phyloP scores from a whole-genome alignment of 2,113 vertebrate genomes.

The Cygnus buccinator region DNA sequence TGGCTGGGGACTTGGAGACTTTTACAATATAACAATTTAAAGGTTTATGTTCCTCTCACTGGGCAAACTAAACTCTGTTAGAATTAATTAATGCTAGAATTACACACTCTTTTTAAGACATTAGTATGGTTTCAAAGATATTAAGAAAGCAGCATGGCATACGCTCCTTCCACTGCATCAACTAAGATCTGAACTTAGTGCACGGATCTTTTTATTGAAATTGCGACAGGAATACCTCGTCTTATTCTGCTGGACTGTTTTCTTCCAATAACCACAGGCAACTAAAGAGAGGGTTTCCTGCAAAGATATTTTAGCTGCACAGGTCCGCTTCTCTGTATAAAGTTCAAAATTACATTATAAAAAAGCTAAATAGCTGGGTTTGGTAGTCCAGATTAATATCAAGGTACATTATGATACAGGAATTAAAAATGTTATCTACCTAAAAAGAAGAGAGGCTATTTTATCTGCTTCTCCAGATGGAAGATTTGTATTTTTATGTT shows the following conservation, averaged over 20 bases:
- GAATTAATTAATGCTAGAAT: conserved; percentile 35
- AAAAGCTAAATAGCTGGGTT: background rate
- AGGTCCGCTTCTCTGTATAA: background rate
- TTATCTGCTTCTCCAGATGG: background rate
- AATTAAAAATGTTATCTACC: background rate
- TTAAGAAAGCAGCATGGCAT: background rate
- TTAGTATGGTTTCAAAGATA: background rate
- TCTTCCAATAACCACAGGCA: background rate
- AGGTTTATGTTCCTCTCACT: conserved; percentile 32
- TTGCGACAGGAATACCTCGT: background rate
- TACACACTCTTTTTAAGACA: conserved; percentile 3
- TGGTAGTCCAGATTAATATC: background rate
- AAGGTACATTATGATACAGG: background rate
- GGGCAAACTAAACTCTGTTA: conserved; percentile 8
- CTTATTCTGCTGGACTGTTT: background rate
- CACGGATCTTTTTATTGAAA: background rate
- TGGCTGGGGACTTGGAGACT: background rate
- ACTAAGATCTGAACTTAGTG: background rate
- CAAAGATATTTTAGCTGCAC: background rate
- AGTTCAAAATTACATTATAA: background rate
- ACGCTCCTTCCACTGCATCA: background rate
- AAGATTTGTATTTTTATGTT: background rate
- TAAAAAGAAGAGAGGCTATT: background rate
- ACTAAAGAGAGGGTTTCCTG: background rate
- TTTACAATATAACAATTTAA: conserved; percentile 43